phyloP scores from a whole-genome alignment of 2,888 invertebrate species.

The Meloe dianella region DNA sequence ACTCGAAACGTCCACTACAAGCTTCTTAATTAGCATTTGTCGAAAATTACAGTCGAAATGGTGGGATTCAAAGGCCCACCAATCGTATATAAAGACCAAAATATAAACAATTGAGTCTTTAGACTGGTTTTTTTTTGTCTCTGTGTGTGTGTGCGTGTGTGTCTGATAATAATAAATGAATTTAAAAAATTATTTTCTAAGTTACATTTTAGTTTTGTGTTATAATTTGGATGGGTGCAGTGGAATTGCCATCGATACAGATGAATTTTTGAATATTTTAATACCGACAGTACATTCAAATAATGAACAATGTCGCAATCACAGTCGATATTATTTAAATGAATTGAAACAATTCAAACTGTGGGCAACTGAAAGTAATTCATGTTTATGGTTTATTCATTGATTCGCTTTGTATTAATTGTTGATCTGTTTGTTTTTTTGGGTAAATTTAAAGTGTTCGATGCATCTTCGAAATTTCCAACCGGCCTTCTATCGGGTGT shows the following conservation, averaged over 20 bases:
- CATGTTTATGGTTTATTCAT: not conserved
- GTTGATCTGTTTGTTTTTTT: too few species aligned
- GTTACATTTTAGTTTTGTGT: not conserved
- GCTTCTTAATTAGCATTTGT: too few species aligned
- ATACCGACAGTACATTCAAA: slow-evolving; percentile 39
- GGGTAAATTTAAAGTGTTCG: slow-evolving; percentile 67
- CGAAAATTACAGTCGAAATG: not conserved
- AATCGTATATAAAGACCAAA: not conserved
- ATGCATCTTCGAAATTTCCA: slow-evolving; percentile 73
- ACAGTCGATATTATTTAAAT: slow-evolving; percentile 43
- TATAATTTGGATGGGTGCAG: not conserved
- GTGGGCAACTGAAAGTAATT: slow-evolving; percentile 51
- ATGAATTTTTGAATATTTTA: slow-evolving; percentile 32
- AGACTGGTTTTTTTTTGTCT: too few species aligned
- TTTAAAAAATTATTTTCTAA: not conserved
- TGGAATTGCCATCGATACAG: not conserved
- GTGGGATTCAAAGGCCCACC: not conserved
- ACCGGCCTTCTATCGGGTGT: slow-evolving; percentile 71
- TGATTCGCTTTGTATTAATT: too few species aligned
- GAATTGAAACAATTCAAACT: slow-evolving; percentile 43
- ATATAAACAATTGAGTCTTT: not conserved
- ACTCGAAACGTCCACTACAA: too few species aligned
- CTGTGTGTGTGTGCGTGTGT: too few species aligned
- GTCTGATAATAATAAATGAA: not conserved
- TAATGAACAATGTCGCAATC: slow-evolving; percentile 42